These are phyloP conservation scores for Sinonovacula constricta DNA, from an alignment of 1,140 invertebrate genomes.

Conservation along the genomic window DNA sequence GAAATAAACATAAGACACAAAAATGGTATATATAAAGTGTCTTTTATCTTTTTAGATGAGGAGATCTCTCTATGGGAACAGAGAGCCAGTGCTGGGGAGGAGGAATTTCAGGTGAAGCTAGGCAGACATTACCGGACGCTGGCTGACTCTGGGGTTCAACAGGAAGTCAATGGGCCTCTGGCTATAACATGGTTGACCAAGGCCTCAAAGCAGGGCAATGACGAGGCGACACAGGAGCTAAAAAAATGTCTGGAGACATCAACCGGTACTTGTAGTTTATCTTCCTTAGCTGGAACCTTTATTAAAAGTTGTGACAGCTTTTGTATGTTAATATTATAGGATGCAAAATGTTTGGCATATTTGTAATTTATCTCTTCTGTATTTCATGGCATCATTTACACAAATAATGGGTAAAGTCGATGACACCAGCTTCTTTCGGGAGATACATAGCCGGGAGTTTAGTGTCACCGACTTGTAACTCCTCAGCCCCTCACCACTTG, in stretches of 20 bases:
- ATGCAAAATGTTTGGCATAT: background rate
- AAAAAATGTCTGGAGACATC: slow-evolving; percentile 88
- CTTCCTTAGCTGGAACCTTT: background rate
- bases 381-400: background rate
- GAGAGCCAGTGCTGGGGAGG: slow-evolving; percentile 67
- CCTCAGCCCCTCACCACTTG: no score
- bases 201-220: slow-evolving; percentile 92
- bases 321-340: background rate
- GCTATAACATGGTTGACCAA: slow-evolving; percentile 93
- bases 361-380: background rate
- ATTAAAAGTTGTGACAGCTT: no score
- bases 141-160: slow-evolving; percentile 63
- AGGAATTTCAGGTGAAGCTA: slow-evolving; percentile 63
- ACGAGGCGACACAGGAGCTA: slow-evolving; percentile 89
- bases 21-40: background rate
- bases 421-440: no score
- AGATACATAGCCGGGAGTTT: no score
- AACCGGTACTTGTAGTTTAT: slow-evolving; percentile 77
- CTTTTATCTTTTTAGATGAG: slow-evolving; percentile 16
- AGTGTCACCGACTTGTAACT: no score
- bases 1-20: no score
- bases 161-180: slow-evolving; percentile 82
- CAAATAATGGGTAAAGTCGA: no score
- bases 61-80: slow-evolving; percentile 39
- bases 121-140: slow-evolving; percentile 65